Evolutionary conservation across 2,888 invertebrate species (phyloP).

Genomic region (Heliconius charithonia): DNA sequence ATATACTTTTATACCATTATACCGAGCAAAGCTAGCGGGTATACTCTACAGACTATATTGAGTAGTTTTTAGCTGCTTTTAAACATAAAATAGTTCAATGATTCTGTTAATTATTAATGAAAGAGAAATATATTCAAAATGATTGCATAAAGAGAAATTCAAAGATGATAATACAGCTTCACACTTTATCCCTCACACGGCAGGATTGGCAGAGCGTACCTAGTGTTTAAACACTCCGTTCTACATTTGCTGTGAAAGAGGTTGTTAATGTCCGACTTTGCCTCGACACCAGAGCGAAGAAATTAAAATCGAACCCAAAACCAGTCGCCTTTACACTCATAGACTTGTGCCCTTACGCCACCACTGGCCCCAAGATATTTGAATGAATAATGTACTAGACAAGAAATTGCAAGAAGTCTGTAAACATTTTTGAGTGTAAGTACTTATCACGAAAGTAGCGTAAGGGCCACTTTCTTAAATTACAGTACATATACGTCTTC

Average conservation of each 20-base stretch:
- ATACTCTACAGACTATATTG: too few relatives aligned
- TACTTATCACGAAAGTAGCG: slow-evolving; percentile 29
- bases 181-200: not conserved
- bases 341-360: not conserved
- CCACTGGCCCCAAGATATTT: not conserved
- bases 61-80: too few relatives aligned
- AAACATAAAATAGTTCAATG: too few relatives aligned
- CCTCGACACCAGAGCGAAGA: not conserved
- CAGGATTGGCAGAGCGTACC: too few relatives aligned
- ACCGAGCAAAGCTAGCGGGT: too few relatives aligned
- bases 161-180: not conserved
- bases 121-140: too few relatives aligned
- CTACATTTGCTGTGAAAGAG: too few relatives aligned
- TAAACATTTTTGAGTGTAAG: not conserved
- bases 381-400: not conserved
- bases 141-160: too few relatives aligned
- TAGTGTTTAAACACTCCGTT: not conserved
- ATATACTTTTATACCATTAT: too few relatives aligned
- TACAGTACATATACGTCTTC: not conserved
- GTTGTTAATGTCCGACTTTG: too few relatives aligned
- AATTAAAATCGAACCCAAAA: not conserved
- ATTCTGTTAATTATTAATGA: too few relatives aligned
- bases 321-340: not conserved
- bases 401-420: not conserved
- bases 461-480: slow-evolving; percentile 21